Percentiles rank a stretch among this genome's conserved stretches.
These are phyloP conservation scores for Lapara coniferarum DNA, from an alignment of 2,888 invertebrate species.

Conservation along the genomic window DNA sequence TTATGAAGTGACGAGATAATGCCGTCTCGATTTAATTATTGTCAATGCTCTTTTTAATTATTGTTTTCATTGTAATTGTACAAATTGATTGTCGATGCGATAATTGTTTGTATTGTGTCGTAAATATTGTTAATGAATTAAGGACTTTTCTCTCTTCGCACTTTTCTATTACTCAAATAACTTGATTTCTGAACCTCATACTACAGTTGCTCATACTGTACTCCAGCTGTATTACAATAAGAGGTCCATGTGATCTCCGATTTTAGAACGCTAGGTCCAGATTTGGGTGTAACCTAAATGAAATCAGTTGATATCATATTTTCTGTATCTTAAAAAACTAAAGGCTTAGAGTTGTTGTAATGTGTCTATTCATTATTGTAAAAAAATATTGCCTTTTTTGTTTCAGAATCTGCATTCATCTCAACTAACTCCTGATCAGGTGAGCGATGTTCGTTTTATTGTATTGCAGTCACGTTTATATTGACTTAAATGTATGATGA, in stretches of 20 bases:
- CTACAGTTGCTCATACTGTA: too few relatives aligned
- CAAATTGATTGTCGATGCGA: background rate
- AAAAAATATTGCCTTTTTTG: background rate
- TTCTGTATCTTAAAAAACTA: background rate
- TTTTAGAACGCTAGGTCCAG: too few relatives aligned
- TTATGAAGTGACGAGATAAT: constrained; percentile 11
- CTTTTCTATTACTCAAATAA: too few relatives aligned
- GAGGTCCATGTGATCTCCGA: too few relatives aligned
- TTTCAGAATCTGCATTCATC: constrained; percentile 16
- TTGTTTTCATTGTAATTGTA: background rate
- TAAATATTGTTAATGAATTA: background rate
- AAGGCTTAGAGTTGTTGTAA: background rate
- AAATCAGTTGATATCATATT: too few relatives aligned
- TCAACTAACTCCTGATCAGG: constrained; percentile 4
- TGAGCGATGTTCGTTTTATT: background rate
- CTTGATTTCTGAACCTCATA: too few relatives aligned
- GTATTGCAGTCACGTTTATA: background rate
- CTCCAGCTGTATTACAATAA: too few relatives aligned
- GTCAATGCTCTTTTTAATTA: background rate
- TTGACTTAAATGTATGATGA: background rate
- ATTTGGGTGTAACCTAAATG: too few relatives aligned
- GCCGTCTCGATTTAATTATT: background rate
- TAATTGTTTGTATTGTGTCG: background rate
- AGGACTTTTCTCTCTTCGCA: too few relatives aligned
- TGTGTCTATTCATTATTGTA: background rate